Evolutionary conservation across 2,888 invertebrate genomes (phyloP).

Genomic region (Drosophila aldrichi): DNA sequence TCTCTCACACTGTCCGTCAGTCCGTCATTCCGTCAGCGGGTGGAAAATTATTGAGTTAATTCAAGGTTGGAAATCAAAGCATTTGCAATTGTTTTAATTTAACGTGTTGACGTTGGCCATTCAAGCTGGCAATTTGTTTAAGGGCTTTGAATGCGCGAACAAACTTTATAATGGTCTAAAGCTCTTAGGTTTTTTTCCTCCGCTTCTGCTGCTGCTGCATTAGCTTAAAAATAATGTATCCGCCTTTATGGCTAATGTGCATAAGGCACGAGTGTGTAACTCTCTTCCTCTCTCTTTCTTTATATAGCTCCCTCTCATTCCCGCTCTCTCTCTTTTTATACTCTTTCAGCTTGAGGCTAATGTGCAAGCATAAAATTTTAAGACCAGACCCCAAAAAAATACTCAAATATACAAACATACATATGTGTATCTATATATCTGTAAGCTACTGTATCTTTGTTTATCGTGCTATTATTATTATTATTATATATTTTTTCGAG

Average conservation of each 20-base stretch:
- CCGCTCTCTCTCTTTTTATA: slow-evolving; percentile 4
- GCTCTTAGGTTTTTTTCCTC: slow-evolving; percentile 17
- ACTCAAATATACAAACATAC: not conserved
- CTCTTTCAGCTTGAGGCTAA: slow-evolving; percentile 54
- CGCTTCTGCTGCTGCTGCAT: slow-evolving; percentile 3
- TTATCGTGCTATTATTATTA: slow-evolving; percentile 12
- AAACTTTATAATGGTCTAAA: slow-evolving; percentile 8
- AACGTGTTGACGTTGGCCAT: slow-evolving; percentile 32
- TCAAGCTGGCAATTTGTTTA: slow-evolving; percentile 48
- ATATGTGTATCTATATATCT: slow-evolving; percentile 27
- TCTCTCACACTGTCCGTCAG: slow-evolving; percentile 13
- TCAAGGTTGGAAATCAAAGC: slow-evolving; percentile 60
- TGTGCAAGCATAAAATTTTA: slow-evolving; percentile 81
- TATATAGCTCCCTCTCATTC: not conserved
- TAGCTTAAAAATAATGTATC: slow-evolving; percentile 48
- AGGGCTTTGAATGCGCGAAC: slow-evolving; percentile 28
- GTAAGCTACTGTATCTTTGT: slow-evolving; percentile 21
- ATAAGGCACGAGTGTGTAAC: slow-evolving; percentile 10
- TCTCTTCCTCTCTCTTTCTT: slow-evolving; percentile 1
- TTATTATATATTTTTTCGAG: slow-evolving; percentile 13
- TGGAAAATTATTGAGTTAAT: slow-evolving; percentile 64
- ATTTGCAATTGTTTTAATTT: slow-evolving; percentile 53
- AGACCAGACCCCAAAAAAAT: slow-evolving; percentile 57
- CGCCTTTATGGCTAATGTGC: slow-evolving; percentile 47
- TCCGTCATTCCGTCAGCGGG: slow-evolving; percentile 44